phyloP scores from a whole-genome alignment of 2,888 invertebrate species.

The Marasmarcha lunaedactyla region DNA sequence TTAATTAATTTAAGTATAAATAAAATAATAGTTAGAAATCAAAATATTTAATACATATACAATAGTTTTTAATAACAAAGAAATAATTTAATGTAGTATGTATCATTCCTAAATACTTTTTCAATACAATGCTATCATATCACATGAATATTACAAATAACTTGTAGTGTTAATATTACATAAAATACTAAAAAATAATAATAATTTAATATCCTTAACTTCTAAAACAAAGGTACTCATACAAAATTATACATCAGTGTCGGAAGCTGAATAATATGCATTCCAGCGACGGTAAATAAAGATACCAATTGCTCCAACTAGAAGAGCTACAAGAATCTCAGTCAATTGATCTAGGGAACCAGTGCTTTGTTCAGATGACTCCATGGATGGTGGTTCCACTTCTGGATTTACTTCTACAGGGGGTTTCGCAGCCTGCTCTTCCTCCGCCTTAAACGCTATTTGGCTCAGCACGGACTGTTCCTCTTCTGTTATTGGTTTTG shows the following conservation, averaged over 20 bases:
- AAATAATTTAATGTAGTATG: not conserved
- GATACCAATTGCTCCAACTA: conserved; percentile 51
- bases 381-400: conserved; percentile 36
- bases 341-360: conserved; percentile 54
- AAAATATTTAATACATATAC: conserved; percentile 6
- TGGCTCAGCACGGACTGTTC: conserved; percentile 57
- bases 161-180: not conserved
- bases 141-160: not conserved
- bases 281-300: conserved; percentile 60
- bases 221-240: conserved; percentile 3
- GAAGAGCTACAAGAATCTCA: conserved; percentile 51
- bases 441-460: conserved; percentile 64
- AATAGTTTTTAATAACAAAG: not conserved
- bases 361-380: conserved; percentile 43
- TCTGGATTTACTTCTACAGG: conserved; percentile 39
- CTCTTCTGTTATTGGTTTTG: conserved; percentile 58
- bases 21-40: too few relatives aligned
- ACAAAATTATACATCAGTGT: conserved; percentile 36
- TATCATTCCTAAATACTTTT: not conserved
- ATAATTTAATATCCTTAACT: conserved; percentile 13
- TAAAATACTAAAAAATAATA: not conserved
- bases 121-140: not conserved
- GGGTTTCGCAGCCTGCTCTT: conserved; percentile 43
- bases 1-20: too few relatives aligned
- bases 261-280: conserved; percentile 28